Base-by-base conservation (phyloP, 2,113 vertebrate genomes). In the Prionailurus viverrinus region DNA sequence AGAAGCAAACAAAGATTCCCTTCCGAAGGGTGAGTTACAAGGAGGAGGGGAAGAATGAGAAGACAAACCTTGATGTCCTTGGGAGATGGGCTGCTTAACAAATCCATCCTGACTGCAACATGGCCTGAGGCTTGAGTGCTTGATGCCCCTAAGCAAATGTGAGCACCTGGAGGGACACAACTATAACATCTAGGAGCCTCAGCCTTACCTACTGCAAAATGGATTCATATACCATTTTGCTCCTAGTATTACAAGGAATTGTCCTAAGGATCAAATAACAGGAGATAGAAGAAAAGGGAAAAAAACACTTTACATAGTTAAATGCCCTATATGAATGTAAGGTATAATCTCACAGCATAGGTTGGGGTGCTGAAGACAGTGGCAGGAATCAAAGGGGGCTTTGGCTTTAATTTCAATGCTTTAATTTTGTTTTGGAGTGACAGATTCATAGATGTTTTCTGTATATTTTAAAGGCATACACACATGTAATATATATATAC, bases 1-100 rank as follows among this genome's bases (percentile, higher is more conserved):
- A 68, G 41, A 11, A 82, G 4, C 91, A 97, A 96, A 97, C 92
- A 74, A 91, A 94, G 91, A 89, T 86, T 96, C 66, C 88, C 92
- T 58, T 96, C 58, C 29, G 39, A 55, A 80, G 48, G 76, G 48
- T n/a, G 80, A 73, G 45, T 71, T 94, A 65, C 5, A 33, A 29
- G 80, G n/a, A 80, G 63, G 51, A 89, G 36, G 15, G 25, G 23
- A 69, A 69, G 55, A 92, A 84, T 51, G 27, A 86, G 58, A 85
- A 97, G 95, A 90, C 3, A 61, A 84, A 69, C 1, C 36, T 68
- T 12, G 14, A 91, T 27, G 29, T 33, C 45, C 13, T 87, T 65
- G 68, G 61, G 29, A 45, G 7, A n/a, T 15, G 12, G 12, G 27
- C 31, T 73, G 29, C 71, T 79, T 69, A 91, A 73, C 23, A 58